Base-by-base conservation (phyloP, 2,113 vertebrate species). In the Seriola dumerili region DNA sequence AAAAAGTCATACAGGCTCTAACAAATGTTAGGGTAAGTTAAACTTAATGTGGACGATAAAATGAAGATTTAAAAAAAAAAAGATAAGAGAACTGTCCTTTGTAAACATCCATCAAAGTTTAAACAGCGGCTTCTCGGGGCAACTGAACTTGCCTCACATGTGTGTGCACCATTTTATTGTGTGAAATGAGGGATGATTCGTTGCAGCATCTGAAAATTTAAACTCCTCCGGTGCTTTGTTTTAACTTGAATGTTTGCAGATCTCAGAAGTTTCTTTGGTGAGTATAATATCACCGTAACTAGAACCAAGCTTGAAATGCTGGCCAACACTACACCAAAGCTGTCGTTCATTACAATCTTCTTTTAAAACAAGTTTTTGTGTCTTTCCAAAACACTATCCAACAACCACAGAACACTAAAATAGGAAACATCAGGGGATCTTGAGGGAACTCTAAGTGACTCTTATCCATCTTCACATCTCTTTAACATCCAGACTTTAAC, bases 381-480 rank as follows among this genome's bases (percentile, higher is more conserved):
- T 63, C 29, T 36, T 5, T 57, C 50, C n/a, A 29, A 13, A 8
- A 44, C 38, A 29, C 14, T 4, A 62, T 29, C 50, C 8, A 19
- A 50, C 64, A n/a, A 55, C 55, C 76, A 68, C 57, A 71, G 40
- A 78, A 4, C 12, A 54, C 13, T 34, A 62, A 55, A 73, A 64
- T 11, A 75, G 68, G 48, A 76, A 78, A 73, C 50, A 61, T 64
- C n/a, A 76, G 11, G 4, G 11, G 8, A 73, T 96, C 88, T 97
- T 96, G 95, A 91, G 44, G 65, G 59, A 80, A 17, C 10, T 76
- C 6, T 55, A 3, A 76, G 14, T 50, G 36, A 81, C 59, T 85
- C 58, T 87, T 85, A 88, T 94, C 85, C 21, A 54, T 67, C 40
- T 21, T 76, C 71, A 85, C 81, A 93, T 91, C 89, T 85, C 40